These are phyloP conservation scores for Platycheirus rosarum DNA, from an alignment of 2,888 invertebrate genomes.

Conservation along the genomic window DNA sequence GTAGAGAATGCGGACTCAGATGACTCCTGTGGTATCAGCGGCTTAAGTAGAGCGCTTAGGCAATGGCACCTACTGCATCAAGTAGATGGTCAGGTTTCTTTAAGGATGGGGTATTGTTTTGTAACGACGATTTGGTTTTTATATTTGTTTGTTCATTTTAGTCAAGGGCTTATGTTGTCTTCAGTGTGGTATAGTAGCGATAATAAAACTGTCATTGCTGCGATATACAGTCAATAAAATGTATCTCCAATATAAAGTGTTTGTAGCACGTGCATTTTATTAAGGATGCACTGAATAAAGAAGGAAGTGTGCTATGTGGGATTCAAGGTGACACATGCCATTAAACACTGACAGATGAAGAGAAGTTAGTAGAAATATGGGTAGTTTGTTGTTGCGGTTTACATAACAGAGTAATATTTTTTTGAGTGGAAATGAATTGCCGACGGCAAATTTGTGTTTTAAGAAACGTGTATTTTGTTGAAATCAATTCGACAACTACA, in stretches of 20 bases:
- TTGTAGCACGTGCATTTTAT: slow-evolving; percentile 75
- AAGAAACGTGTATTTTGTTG: no score
- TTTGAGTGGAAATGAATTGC: neutral
- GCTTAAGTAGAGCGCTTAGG: slow-evolving; percentile 67
- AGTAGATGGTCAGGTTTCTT: slow-evolving; percentile 57
- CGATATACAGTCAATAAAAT: slow-evolving; percentile 79
- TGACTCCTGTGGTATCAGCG: slow-evolving; percentile 60
- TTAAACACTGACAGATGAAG: neutral
- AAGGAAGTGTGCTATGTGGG: slow-evolving; percentile 31
- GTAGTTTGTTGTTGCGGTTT: no score
- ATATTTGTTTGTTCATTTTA: slow-evolving; percentile 12
- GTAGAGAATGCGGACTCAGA: slow-evolving; percentile 47
- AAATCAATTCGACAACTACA: no score
- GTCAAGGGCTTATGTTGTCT: slow-evolving; percentile 72
- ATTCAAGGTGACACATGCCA: neutral
- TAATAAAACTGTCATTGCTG: slow-evolving; percentile 81
- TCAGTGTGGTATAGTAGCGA: slow-evolving; percentile 76
- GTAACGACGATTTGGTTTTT: neutral
- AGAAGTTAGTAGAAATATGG: no score
- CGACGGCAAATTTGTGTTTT: neutral
- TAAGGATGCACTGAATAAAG: slow-evolving; percentile 38
- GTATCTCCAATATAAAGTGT: slow-evolving; percentile 75
- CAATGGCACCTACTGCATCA: slow-evolving; percentile 50
- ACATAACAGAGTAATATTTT: neutral
- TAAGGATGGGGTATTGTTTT: slow-evolving; percentile 40